These are phyloP conservation scores for Emmelina monodactyla DNA, from an alignment of 2,888 invertebrate species.

Conservation along the genomic window DNA sequence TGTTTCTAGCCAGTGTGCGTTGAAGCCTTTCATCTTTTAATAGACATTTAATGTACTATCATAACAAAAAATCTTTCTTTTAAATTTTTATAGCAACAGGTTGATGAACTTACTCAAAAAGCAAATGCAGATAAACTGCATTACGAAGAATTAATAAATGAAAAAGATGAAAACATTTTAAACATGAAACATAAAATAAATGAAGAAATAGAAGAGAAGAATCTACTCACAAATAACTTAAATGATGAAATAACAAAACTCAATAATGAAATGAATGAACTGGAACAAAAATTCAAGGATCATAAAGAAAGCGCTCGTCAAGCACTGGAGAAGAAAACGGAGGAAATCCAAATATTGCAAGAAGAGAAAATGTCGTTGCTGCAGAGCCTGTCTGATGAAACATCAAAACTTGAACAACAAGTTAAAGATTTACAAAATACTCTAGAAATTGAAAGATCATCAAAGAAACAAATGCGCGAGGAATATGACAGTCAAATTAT, in stretches of 20 bases:
- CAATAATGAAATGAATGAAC: conserved; percentile 41
- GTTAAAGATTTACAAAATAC: conserved; percentile 31
- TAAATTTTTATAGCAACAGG: conserved; percentile 29
- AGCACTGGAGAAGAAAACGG: conserved; percentile 33
- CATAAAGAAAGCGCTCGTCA: conserved; percentile 28
- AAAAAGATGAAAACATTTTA: conserved; percentile 34
- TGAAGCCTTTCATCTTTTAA: too few species aligned
- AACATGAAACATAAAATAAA: conserved; percentile 41
- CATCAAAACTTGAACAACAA: conserved; percentile 30
- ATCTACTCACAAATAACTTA: conserved; percentile 27
- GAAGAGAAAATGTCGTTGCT: conserved; percentile 43
- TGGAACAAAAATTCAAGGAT: conserved; percentile 37
- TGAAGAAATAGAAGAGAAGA: conserved; percentile 41
- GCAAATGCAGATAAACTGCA: conserved; percentile 27
- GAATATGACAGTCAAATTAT: conserved; percentile 40
- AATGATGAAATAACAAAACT: conserved; percentile 37
- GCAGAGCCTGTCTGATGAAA: conserved; percentile 39
- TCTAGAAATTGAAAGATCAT: conserved; percentile 32
- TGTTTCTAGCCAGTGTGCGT: too few species aligned
- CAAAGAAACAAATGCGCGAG: conserved; percentile 34
- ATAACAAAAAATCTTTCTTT: too few species aligned
- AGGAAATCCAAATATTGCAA: conserved; percentile 41
- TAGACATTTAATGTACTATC: too few species aligned
- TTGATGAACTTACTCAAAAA: conserved; percentile 26
- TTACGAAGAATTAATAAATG: conserved; percentile 25